phyloP scores from a whole-genome alignment of 2,113 vertebrate genomes.

The Grus americana region DNA sequence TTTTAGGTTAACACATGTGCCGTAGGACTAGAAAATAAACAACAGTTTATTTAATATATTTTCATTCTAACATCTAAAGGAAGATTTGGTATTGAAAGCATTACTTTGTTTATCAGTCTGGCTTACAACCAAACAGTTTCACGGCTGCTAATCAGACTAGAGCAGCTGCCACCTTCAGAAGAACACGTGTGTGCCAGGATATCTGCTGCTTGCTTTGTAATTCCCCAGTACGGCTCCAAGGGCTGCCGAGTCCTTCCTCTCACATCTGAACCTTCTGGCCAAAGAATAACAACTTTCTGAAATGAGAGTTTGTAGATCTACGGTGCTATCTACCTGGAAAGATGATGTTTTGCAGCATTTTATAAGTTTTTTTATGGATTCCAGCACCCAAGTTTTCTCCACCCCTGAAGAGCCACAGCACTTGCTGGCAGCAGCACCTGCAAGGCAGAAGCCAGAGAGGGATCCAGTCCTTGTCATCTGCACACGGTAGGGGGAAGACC shows the following conservation, averaged over 20 bases:
- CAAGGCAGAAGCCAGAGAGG: not conserved
- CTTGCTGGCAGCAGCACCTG: not conserved
- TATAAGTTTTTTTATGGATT: not conserved
- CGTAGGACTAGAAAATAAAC: not conserved
- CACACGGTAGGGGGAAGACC: not conserved
- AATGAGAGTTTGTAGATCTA: not conserved
- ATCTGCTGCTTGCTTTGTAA: slow-evolving; percentile 7
- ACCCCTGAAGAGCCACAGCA: not conserved
- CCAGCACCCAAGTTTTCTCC: not conserved
- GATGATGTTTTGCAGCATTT: not conserved
- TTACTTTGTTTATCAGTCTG: slow-evolving; percentile 3
- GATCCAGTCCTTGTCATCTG: not conserved
- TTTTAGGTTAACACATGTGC: not conserved
- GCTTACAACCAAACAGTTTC: not conserved
- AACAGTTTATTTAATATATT: not conserved
- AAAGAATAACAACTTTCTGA: not conserved
- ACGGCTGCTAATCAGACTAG: slow-evolving; percentile 21
- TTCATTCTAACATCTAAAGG: not conserved
- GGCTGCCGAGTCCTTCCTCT: not conserved
- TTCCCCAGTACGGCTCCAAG: not conserved
- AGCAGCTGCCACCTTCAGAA: slow-evolving; percentile 46
- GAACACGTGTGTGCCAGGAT: not conserved
- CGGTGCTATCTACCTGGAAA: not conserved
- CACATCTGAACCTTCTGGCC: not conserved
- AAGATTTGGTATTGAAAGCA: not conserved